Percentiles rank a stretch among this genome's conserved stretches.
phyloP scores from a whole-genome alignment of 1,140 invertebrate species.

The Kradibia gibbosae region DNA sequence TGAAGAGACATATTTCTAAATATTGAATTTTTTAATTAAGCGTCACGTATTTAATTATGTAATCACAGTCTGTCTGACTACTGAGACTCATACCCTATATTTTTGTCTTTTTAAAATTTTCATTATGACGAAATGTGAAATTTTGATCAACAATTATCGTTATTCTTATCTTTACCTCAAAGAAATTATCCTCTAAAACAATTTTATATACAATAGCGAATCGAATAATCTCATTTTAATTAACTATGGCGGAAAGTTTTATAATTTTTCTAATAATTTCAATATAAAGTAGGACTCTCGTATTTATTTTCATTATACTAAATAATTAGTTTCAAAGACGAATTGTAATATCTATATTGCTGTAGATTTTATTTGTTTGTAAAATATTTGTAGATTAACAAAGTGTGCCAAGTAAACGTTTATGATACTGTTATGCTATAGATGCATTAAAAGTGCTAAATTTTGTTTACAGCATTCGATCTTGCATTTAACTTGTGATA shows the following conservation, averaged over 20 bases:
- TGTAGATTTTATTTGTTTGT: not conserved
- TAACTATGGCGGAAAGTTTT: slow-evolving; percentile 14
- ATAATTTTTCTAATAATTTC: slow-evolving; percentile 12
- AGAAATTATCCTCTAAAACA: slow-evolving; percentile 28
- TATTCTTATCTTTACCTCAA: not conserved
- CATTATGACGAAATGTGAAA: slow-evolving; percentile 4
- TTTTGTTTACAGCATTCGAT: too few relatives aligned
- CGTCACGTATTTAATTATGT: not conserved
- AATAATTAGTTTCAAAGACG: not conserved
- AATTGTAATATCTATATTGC: not conserved
- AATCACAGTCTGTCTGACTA: not conserved
- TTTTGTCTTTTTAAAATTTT: not conserved
- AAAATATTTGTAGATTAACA: not conserved
- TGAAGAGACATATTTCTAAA: not conserved
- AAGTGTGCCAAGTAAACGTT: too few relatives aligned
- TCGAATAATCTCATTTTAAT: slow-evolving; percentile 33
- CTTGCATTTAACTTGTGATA: too few relatives aligned
- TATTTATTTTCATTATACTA: not conserved
- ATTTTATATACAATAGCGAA: slow-evolving; percentile 40
- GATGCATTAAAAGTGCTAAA: too few relatives aligned
- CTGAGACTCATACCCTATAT: not conserved
- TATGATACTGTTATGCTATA: too few relatives aligned
- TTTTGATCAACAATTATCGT: slow-evolving; percentile 16
- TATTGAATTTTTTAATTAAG: slow-evolving; percentile 6
- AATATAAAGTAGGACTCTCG: not conserved